Conservation (phyloP, 2,797 vertebrate genomes). For the Helostoma temminkii region DNA sequence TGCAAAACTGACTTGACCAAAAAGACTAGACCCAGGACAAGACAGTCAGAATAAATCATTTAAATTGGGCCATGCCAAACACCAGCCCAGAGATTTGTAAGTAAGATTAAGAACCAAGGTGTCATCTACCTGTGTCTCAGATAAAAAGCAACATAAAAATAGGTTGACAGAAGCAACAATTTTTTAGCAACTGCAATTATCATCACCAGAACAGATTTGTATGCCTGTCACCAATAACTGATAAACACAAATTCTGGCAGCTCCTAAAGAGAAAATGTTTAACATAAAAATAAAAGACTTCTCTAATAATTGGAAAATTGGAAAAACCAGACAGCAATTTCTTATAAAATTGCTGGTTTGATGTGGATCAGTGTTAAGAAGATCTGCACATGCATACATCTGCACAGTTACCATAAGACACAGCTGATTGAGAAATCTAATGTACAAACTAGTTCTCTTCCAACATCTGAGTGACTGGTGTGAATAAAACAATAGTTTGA, state of each 20-base stretch:
- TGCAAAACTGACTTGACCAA: neutral
- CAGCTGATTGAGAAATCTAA: slow-evolving; percentile 25
- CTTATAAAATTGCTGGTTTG: neutral
- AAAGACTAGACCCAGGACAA: neutral
- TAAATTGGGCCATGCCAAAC: neutral
- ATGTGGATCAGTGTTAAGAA: neutral
- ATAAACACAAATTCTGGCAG: neutral
- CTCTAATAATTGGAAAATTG: neutral
- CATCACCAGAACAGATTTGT: neutral
- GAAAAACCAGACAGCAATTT: neutral
- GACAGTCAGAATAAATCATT: neutral
- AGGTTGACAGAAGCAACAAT: too few relatives aligned
- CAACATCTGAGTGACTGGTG: slow-evolving; percentile 27
- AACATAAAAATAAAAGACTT: neutral
- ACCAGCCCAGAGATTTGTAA: neutral
- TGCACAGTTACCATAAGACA: neutral
- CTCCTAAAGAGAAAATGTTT: neutral
- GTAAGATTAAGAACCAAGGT: neutral
- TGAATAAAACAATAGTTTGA: slow-evolving; percentile 13
- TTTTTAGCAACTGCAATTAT: neutral
- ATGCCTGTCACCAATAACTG: neutral
- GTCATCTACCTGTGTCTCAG: too few relatives aligned
- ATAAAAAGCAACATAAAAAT: neutral
- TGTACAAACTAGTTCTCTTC: slow-evolving; percentile 28
- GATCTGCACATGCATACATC: neutral